phyloP scores from a whole-genome alignment of 2,113 vertebrate genomes.

The Synodontis membranacea region DNA sequence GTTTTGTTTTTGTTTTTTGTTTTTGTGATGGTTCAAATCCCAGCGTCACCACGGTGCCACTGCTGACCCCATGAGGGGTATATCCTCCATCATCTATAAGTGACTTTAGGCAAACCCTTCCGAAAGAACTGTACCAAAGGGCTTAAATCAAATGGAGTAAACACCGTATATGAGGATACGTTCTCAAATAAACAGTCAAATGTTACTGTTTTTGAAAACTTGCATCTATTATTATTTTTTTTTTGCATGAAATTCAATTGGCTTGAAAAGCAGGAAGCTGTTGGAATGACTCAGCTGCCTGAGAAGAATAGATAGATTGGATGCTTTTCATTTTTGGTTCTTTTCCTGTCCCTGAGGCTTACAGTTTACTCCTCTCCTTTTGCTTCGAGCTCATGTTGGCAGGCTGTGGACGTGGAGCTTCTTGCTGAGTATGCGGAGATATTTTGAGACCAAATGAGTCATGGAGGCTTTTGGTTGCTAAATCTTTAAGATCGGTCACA shows the following conservation, averaged over 20 bases:
- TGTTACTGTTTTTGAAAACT: background rate
- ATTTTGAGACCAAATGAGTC: constrained; percentile 43
- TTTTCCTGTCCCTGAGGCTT: background rate
- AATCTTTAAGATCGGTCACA: constrained; percentile 19
- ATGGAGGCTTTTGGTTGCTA: constrained; percentile 31
- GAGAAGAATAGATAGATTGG: constrained; percentile 3
- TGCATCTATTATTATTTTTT: background rate
- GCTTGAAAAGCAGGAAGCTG: background rate
- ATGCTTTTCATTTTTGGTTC: constrained; percentile 23
- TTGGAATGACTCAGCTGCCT: constrained; percentile 16
- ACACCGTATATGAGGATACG: background rate
- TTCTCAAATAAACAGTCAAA: background rate
- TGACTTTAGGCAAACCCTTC: background rate
- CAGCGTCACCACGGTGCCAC: background rate
- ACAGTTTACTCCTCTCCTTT: constrained; percentile 11
- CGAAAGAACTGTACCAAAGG: background rate
- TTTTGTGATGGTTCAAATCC: background rate
- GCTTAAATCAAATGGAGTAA: background rate
- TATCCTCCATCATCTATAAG: background rate
- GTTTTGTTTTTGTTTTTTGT: too few relatives aligned
- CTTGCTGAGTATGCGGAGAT: constrained; percentile 47
- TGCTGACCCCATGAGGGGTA: background rate
- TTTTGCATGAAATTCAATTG: constrained; percentile 5
- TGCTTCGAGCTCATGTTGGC: constrained; percentile 24
- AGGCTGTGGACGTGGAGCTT: constrained; percentile 17